These are phyloP conservation scores for Mamestra brassicae DNA, from an alignment of 2,888 invertebrate species.

Conservation along the genomic window DNA sequence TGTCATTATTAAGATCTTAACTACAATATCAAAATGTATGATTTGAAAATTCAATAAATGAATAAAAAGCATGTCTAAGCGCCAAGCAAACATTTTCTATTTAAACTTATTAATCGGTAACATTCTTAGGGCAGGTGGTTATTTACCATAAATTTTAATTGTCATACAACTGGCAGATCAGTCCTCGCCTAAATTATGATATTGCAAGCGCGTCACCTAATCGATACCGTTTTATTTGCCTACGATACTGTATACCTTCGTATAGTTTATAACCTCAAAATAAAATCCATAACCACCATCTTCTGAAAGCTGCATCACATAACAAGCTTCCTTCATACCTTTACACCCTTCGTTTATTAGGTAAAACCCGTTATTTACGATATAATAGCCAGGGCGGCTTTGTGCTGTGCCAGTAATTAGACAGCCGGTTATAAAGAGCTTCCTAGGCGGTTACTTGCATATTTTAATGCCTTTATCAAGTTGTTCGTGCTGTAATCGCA, in stretches of 20 bases:
- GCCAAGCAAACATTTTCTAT: too few species aligned
- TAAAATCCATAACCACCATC: not conserved
- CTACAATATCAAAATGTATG: too few species aligned
- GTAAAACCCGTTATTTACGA: constrained; percentile 52
- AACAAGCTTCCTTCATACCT: constrained; percentile 12
- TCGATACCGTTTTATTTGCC: too few species aligned
- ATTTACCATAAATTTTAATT: too few species aligned
- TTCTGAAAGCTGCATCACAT: not conserved
- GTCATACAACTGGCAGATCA: too few species aligned
- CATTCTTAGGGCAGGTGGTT: too few species aligned
- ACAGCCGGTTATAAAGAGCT: constrained; percentile 61
- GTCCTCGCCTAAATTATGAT: too few species aligned
- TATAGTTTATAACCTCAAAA: not conserved
- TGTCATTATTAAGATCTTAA: too few species aligned
- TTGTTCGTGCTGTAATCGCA: constrained; percentile 74
- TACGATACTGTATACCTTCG: not conserved
- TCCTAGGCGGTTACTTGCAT: constrained; percentile 77
- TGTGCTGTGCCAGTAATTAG: constrained; percentile 67
- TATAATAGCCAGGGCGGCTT: constrained; percentile 55
- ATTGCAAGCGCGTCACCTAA: too few species aligned
- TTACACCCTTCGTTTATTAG: constrained; percentile 31
- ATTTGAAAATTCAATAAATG: too few species aligned
- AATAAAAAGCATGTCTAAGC: too few species aligned
- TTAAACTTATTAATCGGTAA: too few species aligned
- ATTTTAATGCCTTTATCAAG: constrained; percentile 85